Base-by-base conservation (phyloP, 2,888 invertebrate genomes). In the Eupithecia dodoneata region DNA sequence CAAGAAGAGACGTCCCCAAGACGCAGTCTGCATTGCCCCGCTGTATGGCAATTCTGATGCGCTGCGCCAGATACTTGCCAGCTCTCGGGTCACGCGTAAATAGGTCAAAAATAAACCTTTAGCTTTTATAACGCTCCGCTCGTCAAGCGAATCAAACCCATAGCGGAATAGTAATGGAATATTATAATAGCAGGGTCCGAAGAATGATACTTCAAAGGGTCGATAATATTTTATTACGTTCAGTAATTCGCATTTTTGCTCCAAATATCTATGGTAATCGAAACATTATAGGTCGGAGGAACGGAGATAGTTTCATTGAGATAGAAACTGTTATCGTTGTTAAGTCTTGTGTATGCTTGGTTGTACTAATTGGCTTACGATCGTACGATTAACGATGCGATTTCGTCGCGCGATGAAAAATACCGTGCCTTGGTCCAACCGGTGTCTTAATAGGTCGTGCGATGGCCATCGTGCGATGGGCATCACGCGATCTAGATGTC, bases 151-250 rank as follows among this genome's bases (percentile, higher is more conserved):
- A 41, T n/a, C 73, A 7, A 12, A n/a, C 59, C 66, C 71, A 7
- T 49, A 77, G 18, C 65, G 42, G 70, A 77, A 80, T 72, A 79
- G 73, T 80, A 80, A 82, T 79, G 81, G 83, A 83, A 84, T 83
- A 84, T 82, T 80, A 82, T 81, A 82, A 82, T 81, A 80, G 80
- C 67, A 78, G 71, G 81, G 78, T 78, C 78, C 73, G 65, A 74
- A 80, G 82, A 77, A 75, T 72, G 65, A 70, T 75, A 72, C 70
- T 72, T 41, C 55, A 75, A 73, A 71, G 66, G 66, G 73, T 45
- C 71, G 75, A 83, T 81, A 82, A 80, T 80, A 83, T 84, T 83
- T 84, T 80, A 81, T 80, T 69, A 67, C 76, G 63, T 78, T 72
- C 71, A 75, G 72, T 75, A 79, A 15, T 72, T 67, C 55, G 47